Conservation (phyloP, 2,888 invertebrate species). For the Nezara viridula region DNA sequence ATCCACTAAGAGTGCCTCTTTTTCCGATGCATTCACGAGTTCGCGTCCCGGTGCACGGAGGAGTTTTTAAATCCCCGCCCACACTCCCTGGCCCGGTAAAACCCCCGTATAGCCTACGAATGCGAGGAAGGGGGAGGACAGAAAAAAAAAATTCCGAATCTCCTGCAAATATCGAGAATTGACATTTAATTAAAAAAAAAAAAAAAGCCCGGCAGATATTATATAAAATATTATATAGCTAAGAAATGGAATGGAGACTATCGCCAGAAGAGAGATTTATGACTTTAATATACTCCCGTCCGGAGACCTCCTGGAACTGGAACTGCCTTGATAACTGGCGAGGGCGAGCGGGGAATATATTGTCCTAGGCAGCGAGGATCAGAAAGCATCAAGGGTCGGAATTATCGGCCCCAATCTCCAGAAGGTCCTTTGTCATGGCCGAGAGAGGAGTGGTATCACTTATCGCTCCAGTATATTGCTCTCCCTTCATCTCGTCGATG, state of each 20-base stretch:
- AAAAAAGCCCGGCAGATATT: background rate
- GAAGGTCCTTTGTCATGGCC: background rate
- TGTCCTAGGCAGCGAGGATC: background rate
- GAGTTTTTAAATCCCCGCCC: no score
- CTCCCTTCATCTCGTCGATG: background rate
- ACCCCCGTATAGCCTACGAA: no score
- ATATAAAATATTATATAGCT: no score
- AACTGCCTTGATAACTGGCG: conserved; percentile 12
- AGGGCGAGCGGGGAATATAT: conserved; percentile 9
- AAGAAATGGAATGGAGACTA: background rate
- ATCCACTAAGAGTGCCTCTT: no score
- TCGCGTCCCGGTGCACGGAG: no score
- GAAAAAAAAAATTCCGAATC: no score
- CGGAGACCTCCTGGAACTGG: background rate
- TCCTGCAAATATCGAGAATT: background rate
- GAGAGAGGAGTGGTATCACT: background rate
- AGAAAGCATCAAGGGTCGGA: background rate
- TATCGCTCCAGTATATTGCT: conserved; percentile 1
- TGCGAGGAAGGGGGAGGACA: no score
- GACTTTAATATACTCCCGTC: background rate
- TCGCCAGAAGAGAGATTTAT: background rate
- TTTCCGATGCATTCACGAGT: no score
- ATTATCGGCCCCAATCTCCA: conserved; percentile 28
- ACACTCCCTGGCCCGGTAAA: no score
- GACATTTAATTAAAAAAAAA: background rate